A percentile compares a stretch with the other conserved stretches of the same genome.
These are phyloP conservation scores for Gnathonemus longibarbis DNA, from an alignment of 2,113 vertebrate genomes.

Conservation along the genomic window DNA sequence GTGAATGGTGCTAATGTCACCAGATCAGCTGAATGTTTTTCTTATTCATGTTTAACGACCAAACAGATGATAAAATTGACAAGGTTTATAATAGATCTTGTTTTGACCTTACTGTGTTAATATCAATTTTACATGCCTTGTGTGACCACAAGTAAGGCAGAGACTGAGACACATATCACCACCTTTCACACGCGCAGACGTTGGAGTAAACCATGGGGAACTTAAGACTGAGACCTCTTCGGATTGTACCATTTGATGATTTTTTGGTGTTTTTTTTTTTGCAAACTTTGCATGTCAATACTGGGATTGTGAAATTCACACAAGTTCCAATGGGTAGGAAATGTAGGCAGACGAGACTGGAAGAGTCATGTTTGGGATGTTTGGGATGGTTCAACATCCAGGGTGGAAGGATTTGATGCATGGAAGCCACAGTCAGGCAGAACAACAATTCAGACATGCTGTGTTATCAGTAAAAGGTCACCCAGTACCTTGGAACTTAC, in stretches of 20 bases:
- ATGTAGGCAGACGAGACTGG: neutral
- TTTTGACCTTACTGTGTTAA: too few relatives aligned
- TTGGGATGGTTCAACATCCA: neutral
- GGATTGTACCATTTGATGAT: neutral
- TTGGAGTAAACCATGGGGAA: neutral
- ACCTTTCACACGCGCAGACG: neutral
- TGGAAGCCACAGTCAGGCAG: neutral
- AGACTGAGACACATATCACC: neutral
- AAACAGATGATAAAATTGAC: too few relatives aligned
- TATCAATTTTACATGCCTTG: too few relatives aligned
- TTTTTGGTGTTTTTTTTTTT: neutral
- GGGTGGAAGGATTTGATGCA: neutral
- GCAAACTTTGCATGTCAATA: neutral
- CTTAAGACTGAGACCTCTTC: neutral
- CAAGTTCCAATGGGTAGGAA: neutral
- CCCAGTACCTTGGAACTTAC: neutral
- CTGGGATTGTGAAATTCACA: neutral
- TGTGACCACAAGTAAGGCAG: neutral
- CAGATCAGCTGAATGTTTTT: too few relatives aligned
- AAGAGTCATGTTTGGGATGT: neutral
- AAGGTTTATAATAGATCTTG: too few relatives aligned
- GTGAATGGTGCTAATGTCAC: neutral
- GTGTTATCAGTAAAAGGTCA: neutral
- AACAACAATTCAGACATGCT: neutral
- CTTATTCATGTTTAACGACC: too few relatives aligned